Evolutionary conservation across 1,140 invertebrate species (phyloP), one percentile per base, ranked within the genome.

Genomic region (Lepidostoma basale): DNA sequence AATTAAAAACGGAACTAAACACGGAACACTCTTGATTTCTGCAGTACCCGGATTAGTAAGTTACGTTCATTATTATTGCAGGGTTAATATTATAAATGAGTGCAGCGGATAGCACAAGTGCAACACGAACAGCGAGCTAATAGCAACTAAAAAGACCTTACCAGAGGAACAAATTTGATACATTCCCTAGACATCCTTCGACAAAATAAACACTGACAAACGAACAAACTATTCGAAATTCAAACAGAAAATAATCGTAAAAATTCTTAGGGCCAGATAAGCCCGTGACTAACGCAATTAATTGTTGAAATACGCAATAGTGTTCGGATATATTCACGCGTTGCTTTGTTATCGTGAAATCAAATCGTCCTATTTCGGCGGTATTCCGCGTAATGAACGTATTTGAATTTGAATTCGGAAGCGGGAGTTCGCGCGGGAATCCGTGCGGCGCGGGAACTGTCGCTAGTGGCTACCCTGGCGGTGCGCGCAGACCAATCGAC

Each of bases 131-230:
- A n/a, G n/a, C n/a, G n/a, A n/a, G n/a, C n/a, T n/a, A 49, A 1
- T 64, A 49, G 22, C 23, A 6, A n/a, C 40, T 33, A 36, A 18
- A 39, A 62, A 20, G 12, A 44, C 14, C 62, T 64, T 64, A 64
- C 62, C 62, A 64, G 52, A 3, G 40, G 45, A 12, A 47, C 40
- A 20, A 64, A 64, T 64, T 64, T 64, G 14, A 64, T 47, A 16
- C 36, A 30, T 20, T 64, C 62, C 5, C 30, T 64, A 52, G 52
- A 45, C 58, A 60, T 60, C 14, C 25, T 5, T 22, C 8, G 16
- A 60, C 42, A 16, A 9, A 45, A 45, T 1, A n/a, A 6, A 33
- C 16, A 49, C 45, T 22, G 23, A 23, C 18, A 49, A 49, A n/a
- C 33, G 33, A n/a, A 36, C 33, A n/a, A 36, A 6, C n/a, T n/a